These are phyloP conservation scores for Rhingia rostrata DNA, from an alignment of 2,888 invertebrate genomes.

Conservation along the genomic window DNA sequence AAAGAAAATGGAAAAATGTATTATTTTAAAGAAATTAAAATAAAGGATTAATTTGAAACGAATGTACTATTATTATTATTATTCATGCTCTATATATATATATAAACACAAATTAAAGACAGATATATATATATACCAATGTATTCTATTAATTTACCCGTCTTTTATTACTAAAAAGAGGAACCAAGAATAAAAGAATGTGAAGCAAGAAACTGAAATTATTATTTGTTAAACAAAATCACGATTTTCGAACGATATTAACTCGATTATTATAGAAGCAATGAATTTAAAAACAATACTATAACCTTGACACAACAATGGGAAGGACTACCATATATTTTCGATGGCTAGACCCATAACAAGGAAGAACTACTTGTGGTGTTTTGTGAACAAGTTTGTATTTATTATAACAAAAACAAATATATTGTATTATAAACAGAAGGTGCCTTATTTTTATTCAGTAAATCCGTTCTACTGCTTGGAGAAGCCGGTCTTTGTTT, in stretches of 20 bases:
- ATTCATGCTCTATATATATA: slow-evolving; percentile 56
- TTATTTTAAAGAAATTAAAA: slow-evolving; percentile 35
- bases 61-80: slow-evolving; percentile 68
- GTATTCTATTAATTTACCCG: slow-evolving; percentile 67
- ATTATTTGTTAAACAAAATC: slow-evolving; percentile 48
- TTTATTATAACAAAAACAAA: slow-evolving; percentile 60
- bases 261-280: slow-evolving; percentile 28
- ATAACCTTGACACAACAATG: neutral
- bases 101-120: slow-evolving; percentile 65
- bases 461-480: slow-evolving; percentile 77
- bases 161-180: slow-evolving; percentile 46
- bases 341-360: slow-evolving; percentile 27
- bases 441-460: neutral
- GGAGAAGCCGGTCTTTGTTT: slow-evolving; percentile 88
- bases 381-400: slow-evolving; percentile 68
- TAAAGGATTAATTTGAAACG: slow-evolving; percentile 58
- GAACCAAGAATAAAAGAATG: neutral
- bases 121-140: slow-evolving; percentile 59
- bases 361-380: slow-evolving; percentile 26
- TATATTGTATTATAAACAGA: slow-evolving; percentile 67
- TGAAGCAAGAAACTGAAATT: slow-evolving; percentile 37
- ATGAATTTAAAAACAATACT: slow-evolving; percentile 31
- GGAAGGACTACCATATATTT: slow-evolving; percentile 13
- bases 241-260: slow-evolving; percentile 25
- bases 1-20: slow-evolving; percentile 18